Evolutionary conservation across 1,140 invertebrate genomes (phyloP).

Genomic region (Macrosteles quadrilineatus): DNA sequence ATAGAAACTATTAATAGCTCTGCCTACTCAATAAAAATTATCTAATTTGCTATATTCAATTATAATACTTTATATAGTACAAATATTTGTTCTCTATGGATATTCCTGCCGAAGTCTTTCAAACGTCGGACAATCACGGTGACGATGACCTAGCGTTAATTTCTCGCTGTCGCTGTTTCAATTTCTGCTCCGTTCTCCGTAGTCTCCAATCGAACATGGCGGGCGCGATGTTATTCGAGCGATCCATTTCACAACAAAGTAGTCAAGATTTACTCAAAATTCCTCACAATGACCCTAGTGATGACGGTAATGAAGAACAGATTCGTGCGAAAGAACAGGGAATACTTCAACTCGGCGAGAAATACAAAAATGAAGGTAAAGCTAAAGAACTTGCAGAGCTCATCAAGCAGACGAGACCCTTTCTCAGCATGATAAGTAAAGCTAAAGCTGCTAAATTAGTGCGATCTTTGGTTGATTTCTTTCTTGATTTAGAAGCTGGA

Average conservation of each 20-base stretch:
- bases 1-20: too few species aligned
- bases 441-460: conserved; percentile 99
- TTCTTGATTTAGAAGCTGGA: conserved; percentile 92
- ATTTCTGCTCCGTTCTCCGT: neutral
- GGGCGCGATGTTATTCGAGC: conserved; percentile 83
- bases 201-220: conserved; percentile 62
- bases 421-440: conserved; percentile 93
- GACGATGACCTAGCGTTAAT: neutral
- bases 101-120: too few species aligned
- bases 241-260: conserved; percentile 68
- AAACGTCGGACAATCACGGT: neutral
- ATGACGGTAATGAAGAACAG: conserved; percentile 66
- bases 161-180: neutral
- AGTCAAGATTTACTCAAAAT: conserved; percentile 71
- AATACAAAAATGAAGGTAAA: conserved; percentile 90
- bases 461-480: conserved; percentile 94
- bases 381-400: conserved; percentile 91
- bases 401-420: conserved; percentile 92
- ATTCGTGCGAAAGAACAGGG: conserved; percentile 87
- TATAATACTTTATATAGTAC: too few species aligned
- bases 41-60: too few species aligned
- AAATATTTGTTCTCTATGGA: too few species aligned
- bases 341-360: conserved; percentile 84
- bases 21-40: too few species aligned
- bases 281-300: conserved; percentile 59